Base-by-base conservation (phyloP, 1,140 invertebrate genomes). In the Phymorhynchus buccinoides region DNA sequence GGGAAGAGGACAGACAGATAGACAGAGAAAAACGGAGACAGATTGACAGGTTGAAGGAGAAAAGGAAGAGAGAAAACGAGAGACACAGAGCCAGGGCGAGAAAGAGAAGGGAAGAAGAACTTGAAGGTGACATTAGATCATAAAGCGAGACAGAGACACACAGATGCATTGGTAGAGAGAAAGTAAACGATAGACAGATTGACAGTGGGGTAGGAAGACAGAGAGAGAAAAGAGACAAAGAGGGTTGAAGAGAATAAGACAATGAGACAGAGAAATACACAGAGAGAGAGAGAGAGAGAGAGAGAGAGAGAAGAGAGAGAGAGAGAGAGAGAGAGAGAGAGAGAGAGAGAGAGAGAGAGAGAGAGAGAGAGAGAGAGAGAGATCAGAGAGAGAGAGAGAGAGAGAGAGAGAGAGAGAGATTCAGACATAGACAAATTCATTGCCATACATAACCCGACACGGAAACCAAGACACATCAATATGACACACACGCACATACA, bases 1-100 rank as follows among this genome's bases (percentile, higher is more conserved):
- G n/a, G n/a, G n/a, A n/a, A 84, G 83, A 84, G 35, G 78, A 73
- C 42, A 44, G 42, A 73, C 42, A 48, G 30, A 66, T 37, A 35
- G 35, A 44, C 18, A 32, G 18, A 44, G 4, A 35, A 44, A 37
- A n/a, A n/a, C n/a, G n/a, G n/a, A n/a, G n/a, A n/a, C n/a, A n/a
- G n/a, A n/a, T n/a, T n/a, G n/a, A n/a, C n/a, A n/a, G n/a, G n/a
- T n/a, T 12, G 48, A 52, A 52, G 22, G 22, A 52, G 22, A 52
- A 52, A 52, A 52, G 22, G 22, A 52, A 52, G 22, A 52, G 22
- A 52, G 22, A 52, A 52, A 52, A 52, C 9, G 22, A 22, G 48
- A 22, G 48, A 52, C 9, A 52, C 7, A 52, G 22, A 52, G 48
- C 9, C 7, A 52, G 22, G 48, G 48, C 9, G 48, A 32, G 56